These are phyloP conservation scores for Micronycteris hirsuta DNA, from an alignment of 2,113 vertebrate genomes.

Conservation along the genomic window DNA sequence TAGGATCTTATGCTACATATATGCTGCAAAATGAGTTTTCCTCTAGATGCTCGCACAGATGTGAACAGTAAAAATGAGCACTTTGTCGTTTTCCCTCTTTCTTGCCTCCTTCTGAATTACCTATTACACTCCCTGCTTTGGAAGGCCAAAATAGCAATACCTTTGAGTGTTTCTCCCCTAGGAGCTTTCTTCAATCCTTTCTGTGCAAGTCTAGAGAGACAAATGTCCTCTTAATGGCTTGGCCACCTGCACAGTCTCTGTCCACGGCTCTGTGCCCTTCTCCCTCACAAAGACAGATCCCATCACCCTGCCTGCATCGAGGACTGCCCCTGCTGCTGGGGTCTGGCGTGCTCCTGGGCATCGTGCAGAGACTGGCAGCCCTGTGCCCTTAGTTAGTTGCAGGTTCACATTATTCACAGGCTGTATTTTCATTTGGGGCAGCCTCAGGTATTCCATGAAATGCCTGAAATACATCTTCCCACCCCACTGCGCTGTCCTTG, in stretches of 20 bases:
- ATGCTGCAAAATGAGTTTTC: background rate
- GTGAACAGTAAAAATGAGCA: background rate
- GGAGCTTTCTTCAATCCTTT: slow-evolving; percentile 8
- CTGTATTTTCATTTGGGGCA: background rate
- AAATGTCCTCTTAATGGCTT: slow-evolving; percentile 20
- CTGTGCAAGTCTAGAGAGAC: slow-evolving; percentile 34
- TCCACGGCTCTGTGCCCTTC: background rate
- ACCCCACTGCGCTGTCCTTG: background rate
- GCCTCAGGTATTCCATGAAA: background rate
- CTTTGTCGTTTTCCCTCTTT: background rate
- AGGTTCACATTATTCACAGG: background rate
- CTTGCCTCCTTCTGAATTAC: background rate
- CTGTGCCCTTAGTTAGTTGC: background rate
- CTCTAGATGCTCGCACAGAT: background rate
- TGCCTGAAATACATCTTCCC: background rate
- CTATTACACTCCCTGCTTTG: background rate
- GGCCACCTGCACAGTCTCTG: background rate
- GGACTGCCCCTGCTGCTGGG: background rate
- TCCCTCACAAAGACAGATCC: background rate
- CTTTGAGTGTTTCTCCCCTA: background rate
- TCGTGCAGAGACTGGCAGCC: background rate
- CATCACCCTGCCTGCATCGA: background rate
- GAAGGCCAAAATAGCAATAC: slow-evolving; percentile 4
- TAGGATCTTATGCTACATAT: background rate
- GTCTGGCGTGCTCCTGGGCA: background rate